phyloP scores from a whole-genome alignment of 2,888 invertebrate genomes.

The Eupithecia centaureata region DNA sequence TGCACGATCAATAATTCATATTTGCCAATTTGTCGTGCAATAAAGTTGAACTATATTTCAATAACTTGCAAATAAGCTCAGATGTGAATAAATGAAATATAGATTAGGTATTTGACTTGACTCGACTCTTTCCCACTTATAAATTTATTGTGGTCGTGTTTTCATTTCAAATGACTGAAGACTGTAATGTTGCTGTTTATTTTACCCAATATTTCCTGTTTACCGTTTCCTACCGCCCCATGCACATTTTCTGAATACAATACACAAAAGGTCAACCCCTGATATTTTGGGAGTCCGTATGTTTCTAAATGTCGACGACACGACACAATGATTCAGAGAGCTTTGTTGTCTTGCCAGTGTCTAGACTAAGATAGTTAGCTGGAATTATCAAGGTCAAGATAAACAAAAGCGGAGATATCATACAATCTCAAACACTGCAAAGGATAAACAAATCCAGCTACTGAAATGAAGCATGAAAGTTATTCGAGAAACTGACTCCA shows the following conservation, averaged over 20 bases:
- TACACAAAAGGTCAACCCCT: slow-evolving; percentile 36
- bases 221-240: slow-evolving; percentile 11
- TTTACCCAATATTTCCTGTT: slow-evolving; percentile 11
- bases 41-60: background rate
- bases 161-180: background rate
- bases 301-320: slow-evolving; percentile 40
- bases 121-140: background rate
- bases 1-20: slow-evolving; percentile 39
- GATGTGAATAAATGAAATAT: background rate
- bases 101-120: background rate
- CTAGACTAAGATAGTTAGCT: slow-evolving; percentile 29
- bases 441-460: background rate
- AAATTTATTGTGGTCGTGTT: background rate
- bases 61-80: background rate
- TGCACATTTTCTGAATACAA: slow-evolving; percentile 16
- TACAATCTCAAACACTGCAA: background rate
- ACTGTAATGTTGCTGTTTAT: slow-evolving; percentile 7
- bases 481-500: background rate
- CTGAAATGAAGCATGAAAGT: background rate
- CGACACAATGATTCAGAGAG: slow-evolving; percentile 28
- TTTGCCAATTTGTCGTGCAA: slow-evolving; percentile 9
- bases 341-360: slow-evolving; percentile 36
- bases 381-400: slow-evolving; percentile 17
- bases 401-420: background rate
- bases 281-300: slow-evolving; percentile 37